These are phyloP conservation scores for Cebidichthys violaceus DNA, from an alignment of 2,113 vertebrate genomes.

Conservation along the genomic window DNA sequence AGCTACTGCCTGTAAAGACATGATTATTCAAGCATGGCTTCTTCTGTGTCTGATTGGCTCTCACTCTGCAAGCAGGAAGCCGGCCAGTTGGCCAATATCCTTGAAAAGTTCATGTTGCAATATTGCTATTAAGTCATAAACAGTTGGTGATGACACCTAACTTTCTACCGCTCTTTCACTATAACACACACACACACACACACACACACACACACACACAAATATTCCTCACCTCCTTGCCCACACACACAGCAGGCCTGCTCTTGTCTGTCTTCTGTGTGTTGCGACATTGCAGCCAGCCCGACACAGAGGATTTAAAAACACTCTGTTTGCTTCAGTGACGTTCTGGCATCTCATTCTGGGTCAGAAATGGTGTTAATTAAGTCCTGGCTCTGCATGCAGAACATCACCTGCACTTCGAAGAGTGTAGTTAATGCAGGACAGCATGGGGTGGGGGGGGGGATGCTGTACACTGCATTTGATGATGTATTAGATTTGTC, in stretches of 20 bases:
- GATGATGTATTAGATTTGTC: background rate
- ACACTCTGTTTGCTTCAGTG: constrained; percentile 8
- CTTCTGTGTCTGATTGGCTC: constrained; percentile 29
- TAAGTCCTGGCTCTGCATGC: constrained; percentile 10
- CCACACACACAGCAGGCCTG: constrained; percentile 46
- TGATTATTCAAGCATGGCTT: constrained; percentile 46
- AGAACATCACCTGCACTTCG: background rate
- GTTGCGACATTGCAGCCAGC: constrained; percentile 11
- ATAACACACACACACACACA: constrained; percentile 20
- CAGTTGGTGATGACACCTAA: constrained; percentile 53
- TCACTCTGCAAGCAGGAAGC: constrained; percentile 60
- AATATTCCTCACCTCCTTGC: constrained; percentile 49
- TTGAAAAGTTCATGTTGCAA: constrained; percentile 68
- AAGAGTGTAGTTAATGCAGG: background rate
- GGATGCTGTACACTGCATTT: background rate
- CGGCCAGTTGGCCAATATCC: constrained; percentile 75
- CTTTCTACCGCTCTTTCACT: background rate
- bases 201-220: constrained; percentile 35
- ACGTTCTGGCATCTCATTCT: constrained; percentile 15
- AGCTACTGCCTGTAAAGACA: constrained; percentile 45
- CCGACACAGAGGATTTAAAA: constrained; percentile 34
- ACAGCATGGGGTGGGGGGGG: background rate
- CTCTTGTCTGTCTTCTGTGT: constrained; percentile 28
- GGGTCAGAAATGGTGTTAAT: constrained; percentile 17
- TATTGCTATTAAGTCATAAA: constrained; percentile 61